Conservation (phyloP, 2,797 vertebrate genomes). For the Parauchenoglanis punctatus region DNA sequence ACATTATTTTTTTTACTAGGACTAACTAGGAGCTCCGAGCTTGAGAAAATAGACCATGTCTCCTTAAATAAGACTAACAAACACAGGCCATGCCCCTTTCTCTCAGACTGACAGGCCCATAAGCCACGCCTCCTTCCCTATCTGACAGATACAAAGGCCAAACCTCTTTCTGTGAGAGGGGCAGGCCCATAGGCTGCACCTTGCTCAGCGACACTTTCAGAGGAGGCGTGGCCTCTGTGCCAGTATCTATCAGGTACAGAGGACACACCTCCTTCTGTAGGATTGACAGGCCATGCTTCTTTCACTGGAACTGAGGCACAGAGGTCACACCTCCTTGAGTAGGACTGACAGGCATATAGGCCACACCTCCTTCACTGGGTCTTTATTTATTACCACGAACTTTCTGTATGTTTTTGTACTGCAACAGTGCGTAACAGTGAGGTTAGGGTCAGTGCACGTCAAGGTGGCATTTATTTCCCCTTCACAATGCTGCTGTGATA, state of each 20-base stretch:
- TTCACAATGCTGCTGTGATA: not conserved
- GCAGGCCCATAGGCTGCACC: not conserved
- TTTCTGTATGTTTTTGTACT: not conserved
- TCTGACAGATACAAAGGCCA: not conserved
- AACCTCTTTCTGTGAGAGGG: not conserved
- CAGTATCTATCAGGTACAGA: not conserved
- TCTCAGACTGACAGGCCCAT: not conserved
- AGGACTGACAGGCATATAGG: not conserved
- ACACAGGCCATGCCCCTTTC: not conserved
- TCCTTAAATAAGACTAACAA: not conserved
- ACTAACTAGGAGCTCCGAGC: not conserved
- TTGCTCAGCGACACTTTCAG: no score
- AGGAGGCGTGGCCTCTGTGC: no score
- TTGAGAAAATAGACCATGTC: not conserved
- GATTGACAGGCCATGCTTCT: not conserved
- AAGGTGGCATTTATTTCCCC: conserved; percentile 14
- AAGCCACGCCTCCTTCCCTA: not conserved
- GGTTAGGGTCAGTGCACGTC: not conserved
- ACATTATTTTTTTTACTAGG: not conserved
- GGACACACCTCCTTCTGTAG: not conserved
- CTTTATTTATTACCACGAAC: not conserved
- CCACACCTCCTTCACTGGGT: not conserved
- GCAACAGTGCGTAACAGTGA: not conserved
- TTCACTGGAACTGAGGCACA: not conserved
- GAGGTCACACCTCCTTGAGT: not conserved